Conservation (phyloP, 2,888 invertebrate species). For the Mythimna loreyi region DNA sequence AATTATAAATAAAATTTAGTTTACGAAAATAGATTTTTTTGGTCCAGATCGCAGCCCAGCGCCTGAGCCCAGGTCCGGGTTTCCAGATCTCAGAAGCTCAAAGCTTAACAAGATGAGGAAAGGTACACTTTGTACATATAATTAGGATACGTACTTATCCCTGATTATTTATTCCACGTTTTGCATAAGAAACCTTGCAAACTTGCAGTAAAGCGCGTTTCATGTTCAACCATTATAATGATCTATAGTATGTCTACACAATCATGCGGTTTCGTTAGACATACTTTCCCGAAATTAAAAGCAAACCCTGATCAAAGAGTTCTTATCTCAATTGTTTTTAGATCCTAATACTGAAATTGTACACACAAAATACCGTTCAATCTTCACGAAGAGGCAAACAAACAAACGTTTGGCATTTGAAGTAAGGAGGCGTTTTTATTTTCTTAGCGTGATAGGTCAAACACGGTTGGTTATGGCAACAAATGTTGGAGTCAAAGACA, state of each 20-base stretch:
- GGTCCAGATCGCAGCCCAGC: no score
- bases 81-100: background rate
- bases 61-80: no score
- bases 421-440: constrained; percentile 39
- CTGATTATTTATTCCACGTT: constrained; percentile 29
- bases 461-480: constrained; percentile 8
- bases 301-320: constrained; percentile 43
- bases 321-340: constrained; percentile 39
- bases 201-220: constrained; percentile 36
- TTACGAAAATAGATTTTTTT: no score
- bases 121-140: constrained; percentile 1
- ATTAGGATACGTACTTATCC: no score
- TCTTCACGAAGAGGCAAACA: constrained; percentile 48
- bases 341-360: constrained; percentile 29
- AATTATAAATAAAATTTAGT: no score
- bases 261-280: constrained; percentile 35
- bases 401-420: constrained; percentile 48
- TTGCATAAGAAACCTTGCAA: constrained; percentile 34
- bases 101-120: constrained; percentile 2
- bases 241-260: constrained; percentile 47
- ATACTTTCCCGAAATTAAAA: constrained; percentile 51
- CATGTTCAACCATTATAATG: constrained; percentile 34
- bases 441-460: constrained; percentile 47
- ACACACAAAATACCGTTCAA: constrained; percentile 55
- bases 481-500: constrained; percentile 7